Conservation (phyloP, 2,113 vertebrate species). For the Orthonyx spaldingii region DNA sequence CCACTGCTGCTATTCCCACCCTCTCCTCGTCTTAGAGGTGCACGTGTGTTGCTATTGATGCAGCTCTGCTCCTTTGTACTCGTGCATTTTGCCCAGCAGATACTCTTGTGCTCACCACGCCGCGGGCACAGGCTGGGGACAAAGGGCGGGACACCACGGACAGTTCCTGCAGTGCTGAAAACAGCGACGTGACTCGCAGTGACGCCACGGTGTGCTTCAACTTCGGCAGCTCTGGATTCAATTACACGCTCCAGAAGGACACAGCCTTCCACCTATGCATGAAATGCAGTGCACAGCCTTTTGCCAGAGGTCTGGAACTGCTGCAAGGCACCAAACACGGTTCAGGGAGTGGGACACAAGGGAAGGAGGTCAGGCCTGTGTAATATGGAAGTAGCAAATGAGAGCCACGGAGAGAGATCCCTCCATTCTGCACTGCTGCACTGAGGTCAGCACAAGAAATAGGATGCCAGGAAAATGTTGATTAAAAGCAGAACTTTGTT, state of each 20-base stretch:
- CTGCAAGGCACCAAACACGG: neutral
- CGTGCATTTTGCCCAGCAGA: neutral
- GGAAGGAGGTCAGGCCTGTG: neutral
- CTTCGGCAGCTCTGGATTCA: neutral
- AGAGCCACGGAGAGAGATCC: neutral
- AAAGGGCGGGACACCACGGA: accelerated
- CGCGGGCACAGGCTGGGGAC: neutral
- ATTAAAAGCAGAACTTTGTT: neutral
- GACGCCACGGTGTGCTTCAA: accelerated
- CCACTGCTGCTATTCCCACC: neutral
- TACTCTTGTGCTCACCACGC: accelerated
- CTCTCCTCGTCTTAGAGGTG: neutral
- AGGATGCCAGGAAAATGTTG: neutral
- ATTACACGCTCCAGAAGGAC: neutral
- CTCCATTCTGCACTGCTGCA: neutral
- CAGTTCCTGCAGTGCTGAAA: neutral
- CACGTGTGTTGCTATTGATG: accelerated
- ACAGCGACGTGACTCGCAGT: neutral
- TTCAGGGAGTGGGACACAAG: neutral
- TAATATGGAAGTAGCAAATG: neutral
- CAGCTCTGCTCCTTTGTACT: neutral
- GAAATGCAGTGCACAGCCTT: neutral
- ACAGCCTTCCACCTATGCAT: neutral
- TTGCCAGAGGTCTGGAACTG: neutral
- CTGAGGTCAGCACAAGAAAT: neutral